Evolutionary conservation across 2,888 invertebrate genomes (phyloP), one percentile per base, ranked within the genome.

Genomic region (Apodemia hepburni): DNA sequence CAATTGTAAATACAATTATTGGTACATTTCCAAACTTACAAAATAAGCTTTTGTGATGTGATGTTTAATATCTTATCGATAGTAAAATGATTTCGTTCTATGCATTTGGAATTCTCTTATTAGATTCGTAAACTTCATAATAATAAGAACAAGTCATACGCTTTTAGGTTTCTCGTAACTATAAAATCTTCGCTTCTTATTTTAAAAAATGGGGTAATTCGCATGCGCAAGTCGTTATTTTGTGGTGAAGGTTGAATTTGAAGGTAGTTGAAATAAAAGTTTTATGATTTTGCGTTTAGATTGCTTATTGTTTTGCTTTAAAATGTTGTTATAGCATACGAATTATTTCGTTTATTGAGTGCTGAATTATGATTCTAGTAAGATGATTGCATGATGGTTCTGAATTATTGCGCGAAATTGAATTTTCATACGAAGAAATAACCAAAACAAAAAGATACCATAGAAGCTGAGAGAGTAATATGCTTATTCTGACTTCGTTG

Each of bases 41-140:
- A 76, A 78, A 77, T 74, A 80, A 83, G 90, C 90, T 91, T 91
- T 85, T 90, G 90, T 90, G 89, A 89, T 90, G 90, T 90, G 86
- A 85, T 87, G 81, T 88, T 79, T 84, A 76, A 79, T 79, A 79
- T 80, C 77, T 75, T 77, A 70, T 72, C 73, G 69, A 67, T 82
- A 82, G 77, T 42, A 15, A 42, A 42, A 42, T 75, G 66, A 70
- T 71, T 75, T 71, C 75, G 72, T 75, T 72, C 67, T 74, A 68
- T 71, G 74, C 72, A 72, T 74, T 75, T 71, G 71, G 62, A 73
- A 67, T 73, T 73, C 72, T 75, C 70, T 72, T 67, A 64, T 73
- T 77, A 77, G 71, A 76, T 67, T 70, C 69, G 61, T 45, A 71
- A 70, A 69, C 69, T 72, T 70, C 71, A 73, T 68, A 70, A 70